Percentiles rank a stretch among this genome's conserved stretches.
Conservation (phyloP, 2,113 vertebrate species). For the Anguilla japonica region DNA sequence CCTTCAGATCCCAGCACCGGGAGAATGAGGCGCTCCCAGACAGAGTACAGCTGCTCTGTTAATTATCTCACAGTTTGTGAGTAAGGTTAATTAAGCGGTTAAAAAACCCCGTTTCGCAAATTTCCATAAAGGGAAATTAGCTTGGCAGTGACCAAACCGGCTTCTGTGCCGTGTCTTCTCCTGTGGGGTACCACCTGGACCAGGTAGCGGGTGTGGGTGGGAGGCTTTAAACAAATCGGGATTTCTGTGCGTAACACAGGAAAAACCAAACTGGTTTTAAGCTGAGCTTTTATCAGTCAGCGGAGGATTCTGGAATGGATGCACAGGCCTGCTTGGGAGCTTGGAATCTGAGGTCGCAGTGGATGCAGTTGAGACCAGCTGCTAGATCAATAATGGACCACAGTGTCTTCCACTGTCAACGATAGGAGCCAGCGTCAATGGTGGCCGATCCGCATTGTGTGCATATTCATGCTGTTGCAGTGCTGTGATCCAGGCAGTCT, state of each 20-base stretch:
- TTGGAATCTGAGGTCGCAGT: background rate
- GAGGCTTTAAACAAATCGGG: background rate
- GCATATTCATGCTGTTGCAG: constrained; percentile 54
- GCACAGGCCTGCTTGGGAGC: background rate
- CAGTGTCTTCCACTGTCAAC: constrained; percentile 20
- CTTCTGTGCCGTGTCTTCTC: constrained; percentile 45
- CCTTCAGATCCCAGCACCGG: constrained; percentile 35
- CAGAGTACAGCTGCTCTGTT: constrained; percentile 69
- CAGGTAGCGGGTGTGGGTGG: background rate
- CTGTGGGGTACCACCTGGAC: background rate
- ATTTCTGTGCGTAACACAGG: background rate
- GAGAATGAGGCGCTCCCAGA: constrained; percentile 55
- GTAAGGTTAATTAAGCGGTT: constrained; percentile 70
- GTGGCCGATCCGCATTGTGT: constrained; percentile 33
- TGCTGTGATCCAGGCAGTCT: constrained; percentile 61
- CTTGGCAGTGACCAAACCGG: constrained; percentile 10
- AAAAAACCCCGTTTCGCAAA: constrained; percentile 43
- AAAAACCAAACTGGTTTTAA: background rate
- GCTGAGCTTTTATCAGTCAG: background rate
- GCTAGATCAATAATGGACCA: background rate
- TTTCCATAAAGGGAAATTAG: constrained; percentile 66
- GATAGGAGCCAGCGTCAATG: constrained; percentile 28
- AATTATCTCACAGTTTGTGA: constrained; percentile 64
- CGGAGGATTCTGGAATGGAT: background rate
- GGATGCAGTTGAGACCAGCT: background rate